phyloP scores from a whole-genome alignment of 92 coral and sea anemone genomes.

The Epizoanthus rinbou region DNA sequence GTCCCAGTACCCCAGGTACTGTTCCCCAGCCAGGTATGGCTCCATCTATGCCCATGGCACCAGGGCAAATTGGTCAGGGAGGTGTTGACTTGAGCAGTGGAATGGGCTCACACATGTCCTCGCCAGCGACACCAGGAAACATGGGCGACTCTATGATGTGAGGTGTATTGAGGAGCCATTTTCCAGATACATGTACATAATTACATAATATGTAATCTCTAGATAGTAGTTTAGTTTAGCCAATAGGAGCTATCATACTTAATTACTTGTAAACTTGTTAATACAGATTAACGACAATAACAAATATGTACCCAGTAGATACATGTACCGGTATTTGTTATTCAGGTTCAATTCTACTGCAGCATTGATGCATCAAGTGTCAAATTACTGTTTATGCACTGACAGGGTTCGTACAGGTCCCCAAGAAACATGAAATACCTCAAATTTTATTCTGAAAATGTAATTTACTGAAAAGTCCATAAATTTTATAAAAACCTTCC shows the following conservation, averaged over 20 bases:
- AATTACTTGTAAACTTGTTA: too few species aligned
- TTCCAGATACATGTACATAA: slow-evolving; percentile 3
- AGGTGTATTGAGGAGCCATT: background rate
- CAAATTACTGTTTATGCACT: too few species aligned
- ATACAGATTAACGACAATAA: too few species aligned
- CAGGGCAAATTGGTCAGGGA: slow-evolving; percentile 52
- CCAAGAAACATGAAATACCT: too few species aligned
- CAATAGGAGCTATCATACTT: background rate
- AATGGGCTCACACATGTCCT: slow-evolving; percentile 63
- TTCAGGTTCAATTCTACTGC: too few species aligned
- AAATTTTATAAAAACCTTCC: too few species aligned
- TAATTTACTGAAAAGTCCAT: too few species aligned
- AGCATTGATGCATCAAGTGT: too few species aligned
- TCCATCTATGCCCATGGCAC: slow-evolving; percentile 45
- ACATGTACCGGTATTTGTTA: too few species aligned
- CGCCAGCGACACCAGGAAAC: slow-evolving; percentile 63
- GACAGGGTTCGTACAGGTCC: too few species aligned
- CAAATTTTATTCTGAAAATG: too few species aligned
- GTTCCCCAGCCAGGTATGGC: slow-evolving; percentile 40
- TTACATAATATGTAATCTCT: background rate
- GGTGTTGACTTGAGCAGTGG: slow-evolving; percentile 59
- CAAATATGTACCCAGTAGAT: too few species aligned
- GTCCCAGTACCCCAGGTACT: slow-evolving; percentile 78
- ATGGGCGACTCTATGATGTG: slow-evolving; percentile 35
- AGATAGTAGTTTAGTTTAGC: background rate